These are phyloP conservation scores for Orientallactaga bullata DNA, from an alignment of 2,113 vertebrate genomes.

Conservation along the genomic window DNA sequence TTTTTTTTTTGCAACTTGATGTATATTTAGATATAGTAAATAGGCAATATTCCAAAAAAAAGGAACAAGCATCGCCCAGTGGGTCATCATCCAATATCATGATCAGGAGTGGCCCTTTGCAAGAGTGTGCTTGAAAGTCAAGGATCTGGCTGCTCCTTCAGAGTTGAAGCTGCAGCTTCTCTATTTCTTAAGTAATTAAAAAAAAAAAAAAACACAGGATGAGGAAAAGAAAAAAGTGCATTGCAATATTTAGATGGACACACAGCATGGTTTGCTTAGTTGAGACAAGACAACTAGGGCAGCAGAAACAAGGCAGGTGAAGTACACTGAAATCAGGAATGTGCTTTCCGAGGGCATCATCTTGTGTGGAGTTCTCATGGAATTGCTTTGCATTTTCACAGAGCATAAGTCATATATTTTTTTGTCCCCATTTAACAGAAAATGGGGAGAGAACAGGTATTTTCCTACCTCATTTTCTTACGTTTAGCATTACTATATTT, in stretches of 20 bases:
- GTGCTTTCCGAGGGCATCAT: background rate
- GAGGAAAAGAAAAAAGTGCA: conserved; percentile 37
- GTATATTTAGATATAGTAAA: conserved; percentile 65
- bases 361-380: background rate
- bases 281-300: conserved; percentile 43
- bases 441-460: background rate
- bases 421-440: conserved; percentile 26
- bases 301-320: conserved; percentile 28
- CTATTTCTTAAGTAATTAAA: conserved; percentile 71
- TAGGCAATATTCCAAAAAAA: conserved; percentile 65
- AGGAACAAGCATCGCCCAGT: conserved; percentile 68
- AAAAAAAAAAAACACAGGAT: conserved; percentile 1
- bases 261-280: conserved; percentile 46
- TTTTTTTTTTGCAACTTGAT: conserved; percentile 19
- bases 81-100: conserved; percentile 75
- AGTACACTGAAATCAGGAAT: background rate
- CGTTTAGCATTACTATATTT: conserved; percentile 31
- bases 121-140: conserved; percentile 68
- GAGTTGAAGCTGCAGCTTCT: conserved; percentile 7
- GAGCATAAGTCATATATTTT: background rate
- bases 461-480: background rate
- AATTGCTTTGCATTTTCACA: conserved; percentile 45
- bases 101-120: conserved; percentile 63
- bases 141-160: conserved; percentile 46
- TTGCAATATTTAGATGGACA: conserved; percentile 65